Conservation (phyloP, 2,113 vertebrate species). For the Eclectus roratus region DNA sequence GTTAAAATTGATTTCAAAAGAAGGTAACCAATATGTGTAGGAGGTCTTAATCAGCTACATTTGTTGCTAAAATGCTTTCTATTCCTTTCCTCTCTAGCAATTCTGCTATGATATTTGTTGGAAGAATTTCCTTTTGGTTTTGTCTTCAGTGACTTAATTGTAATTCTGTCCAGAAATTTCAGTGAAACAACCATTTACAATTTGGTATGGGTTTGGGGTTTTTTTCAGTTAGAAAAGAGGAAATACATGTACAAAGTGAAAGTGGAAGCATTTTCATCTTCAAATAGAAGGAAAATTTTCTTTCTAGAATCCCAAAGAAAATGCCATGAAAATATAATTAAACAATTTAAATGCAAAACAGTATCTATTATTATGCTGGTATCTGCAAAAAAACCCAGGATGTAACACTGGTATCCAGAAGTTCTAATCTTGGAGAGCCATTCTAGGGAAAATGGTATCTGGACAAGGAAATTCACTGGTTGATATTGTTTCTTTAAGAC, state of each 20-base stretch:
- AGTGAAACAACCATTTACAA: not conserved
- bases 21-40: not conserved
- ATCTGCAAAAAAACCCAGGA: not conserved
- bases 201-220: not conserved
- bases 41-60: not conserved
- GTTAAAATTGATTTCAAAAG: conserved; percentile 8
- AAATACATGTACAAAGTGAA: not conserved
- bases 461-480: not conserved
- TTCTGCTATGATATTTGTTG: not conserved
- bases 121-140: not conserved
- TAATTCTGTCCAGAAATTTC: not conserved
- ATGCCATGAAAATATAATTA: not conserved
- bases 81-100: not conserved
- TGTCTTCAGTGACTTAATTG: not conserved
- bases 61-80: not conserved
- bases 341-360: not conserved
- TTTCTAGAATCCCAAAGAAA: not conserved
- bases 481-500: not conserved
- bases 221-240: not conserved
- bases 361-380: not conserved
- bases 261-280: not conserved
- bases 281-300: not conserved
- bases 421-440: not conserved
- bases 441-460: not conserved
- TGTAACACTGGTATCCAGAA: not conserved